Percentiles rank a stretch among this genome's conserved stretches.
These are phyloP conservation scores for Hydroisotoma schaefferi DNA, from an alignment of 2,888 invertebrate genomes.

Conservation along the genomic window DNA sequence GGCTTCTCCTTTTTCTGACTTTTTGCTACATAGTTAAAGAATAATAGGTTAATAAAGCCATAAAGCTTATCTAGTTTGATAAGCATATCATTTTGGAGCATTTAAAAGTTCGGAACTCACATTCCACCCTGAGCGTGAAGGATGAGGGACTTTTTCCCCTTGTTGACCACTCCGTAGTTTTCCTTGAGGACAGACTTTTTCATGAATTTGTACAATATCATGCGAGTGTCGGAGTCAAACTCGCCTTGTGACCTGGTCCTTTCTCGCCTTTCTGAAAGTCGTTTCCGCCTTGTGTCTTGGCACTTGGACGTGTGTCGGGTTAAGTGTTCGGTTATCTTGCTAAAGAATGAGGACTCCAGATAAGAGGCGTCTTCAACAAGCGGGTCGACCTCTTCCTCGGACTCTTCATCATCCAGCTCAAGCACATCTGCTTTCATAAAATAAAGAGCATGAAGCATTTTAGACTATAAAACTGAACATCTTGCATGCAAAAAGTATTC, in stretches of 20 bases:
- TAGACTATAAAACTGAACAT: too few species aligned
- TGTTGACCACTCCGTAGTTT: conserved; percentile 58
- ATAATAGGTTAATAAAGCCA: background rate
- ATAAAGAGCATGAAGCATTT: too few species aligned
- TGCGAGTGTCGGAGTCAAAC: conserved; percentile 4
- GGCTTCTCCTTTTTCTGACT: conserved; percentile 9
- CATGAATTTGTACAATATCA: conserved; percentile 55
- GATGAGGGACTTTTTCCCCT: conserved; percentile 60
- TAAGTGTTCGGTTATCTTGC: conserved; percentile 6
- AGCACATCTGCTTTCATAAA: conserved; percentile 13
- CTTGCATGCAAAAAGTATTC: too few species aligned
- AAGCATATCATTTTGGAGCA: background rate
- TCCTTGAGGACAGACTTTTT: conserved; percentile 57
- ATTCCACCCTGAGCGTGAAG: conserved; percentile 57
- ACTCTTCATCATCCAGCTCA: conserved; percentile 8
- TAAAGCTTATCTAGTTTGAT: background rate
- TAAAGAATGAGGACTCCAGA: conserved; percentile 2
- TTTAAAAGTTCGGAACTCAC: conserved; percentile 49
- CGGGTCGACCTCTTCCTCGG: background rate
- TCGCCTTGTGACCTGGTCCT: conserved; percentile 6
- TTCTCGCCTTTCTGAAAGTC: background rate
- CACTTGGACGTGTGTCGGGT: conserved; percentile 1
- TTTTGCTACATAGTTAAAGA: conserved; percentile 11
- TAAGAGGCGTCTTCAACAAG: background rate
- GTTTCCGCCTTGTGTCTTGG: conserved; percentile 6